Evolutionary conservation across 2,888 invertebrate genomes (phyloP).

Genomic region (Anthophora plumipes): DNA sequence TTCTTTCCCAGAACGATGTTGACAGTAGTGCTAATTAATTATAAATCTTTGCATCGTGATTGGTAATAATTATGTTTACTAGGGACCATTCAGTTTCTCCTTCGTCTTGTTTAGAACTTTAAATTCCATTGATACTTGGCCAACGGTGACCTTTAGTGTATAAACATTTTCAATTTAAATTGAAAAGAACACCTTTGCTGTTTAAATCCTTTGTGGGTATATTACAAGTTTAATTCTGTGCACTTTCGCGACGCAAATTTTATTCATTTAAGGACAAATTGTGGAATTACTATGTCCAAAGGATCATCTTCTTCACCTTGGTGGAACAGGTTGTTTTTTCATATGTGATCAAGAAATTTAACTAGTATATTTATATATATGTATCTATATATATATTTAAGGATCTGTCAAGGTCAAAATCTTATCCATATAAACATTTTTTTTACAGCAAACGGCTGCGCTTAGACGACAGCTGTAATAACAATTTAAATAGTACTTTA

Average conservation of each 20-base stretch:
- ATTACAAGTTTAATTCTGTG: background rate
- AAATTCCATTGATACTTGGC: background rate
- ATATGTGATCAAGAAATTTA: background rate
- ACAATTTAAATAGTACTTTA: constrained; percentile 76
- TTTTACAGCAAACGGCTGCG: constrained; percentile 79
- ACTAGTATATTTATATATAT: background rate
- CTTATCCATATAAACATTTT: background rate
- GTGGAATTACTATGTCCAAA: constrained; percentile 32
- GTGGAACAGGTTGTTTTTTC: constrained; percentile 70
- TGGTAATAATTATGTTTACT: background rate
- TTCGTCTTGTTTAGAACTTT: background rate
- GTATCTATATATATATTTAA: no score
- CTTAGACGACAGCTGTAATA: constrained; percentile 80
- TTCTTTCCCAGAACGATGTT: no score
- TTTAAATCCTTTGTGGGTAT: background rate
- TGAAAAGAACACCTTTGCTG: no score
- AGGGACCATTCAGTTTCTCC: background rate
- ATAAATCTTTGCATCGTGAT: background rate
- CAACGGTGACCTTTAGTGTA: constrained; percentile 5
- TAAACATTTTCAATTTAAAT: background rate
- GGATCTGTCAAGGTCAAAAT: background rate
- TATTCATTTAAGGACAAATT: background rate
- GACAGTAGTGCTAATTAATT: background rate
- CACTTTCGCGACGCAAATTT: background rate
- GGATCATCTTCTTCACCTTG: constrained; percentile 60